Evolutionary conservation across 2,113 vertebrate genomes (phyloP).

Genomic region (Agapornis roseicollis): DNA sequence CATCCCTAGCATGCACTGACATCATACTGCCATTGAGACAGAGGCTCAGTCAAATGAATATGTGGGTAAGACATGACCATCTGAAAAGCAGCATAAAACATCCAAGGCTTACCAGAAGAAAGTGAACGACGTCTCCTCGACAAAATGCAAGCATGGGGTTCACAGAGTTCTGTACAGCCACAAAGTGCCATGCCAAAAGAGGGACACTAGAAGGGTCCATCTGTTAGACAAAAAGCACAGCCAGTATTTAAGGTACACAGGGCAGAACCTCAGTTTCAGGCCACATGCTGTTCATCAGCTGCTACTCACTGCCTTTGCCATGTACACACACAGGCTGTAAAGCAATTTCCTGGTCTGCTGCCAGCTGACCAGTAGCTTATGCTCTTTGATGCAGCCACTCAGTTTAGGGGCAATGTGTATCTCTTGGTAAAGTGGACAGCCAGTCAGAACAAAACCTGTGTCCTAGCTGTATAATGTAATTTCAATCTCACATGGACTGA

Average conservation of each 20-base stretch:
- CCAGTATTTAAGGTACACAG: not conserved
- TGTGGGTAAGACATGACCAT: not conserved
- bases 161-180: slow-evolving; percentile 85
- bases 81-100: not conserved
- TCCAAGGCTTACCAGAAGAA: slow-evolving; percentile 83
- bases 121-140: slow-evolving; percentile 92
- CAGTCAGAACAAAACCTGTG: not conserved
- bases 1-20: not conserved
- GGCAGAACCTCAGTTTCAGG: not conserved
- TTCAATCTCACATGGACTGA: not conserved
- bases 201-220: slow-evolving; percentile 94
- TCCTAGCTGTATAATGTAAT: not conserved
- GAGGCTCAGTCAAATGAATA: not conserved
- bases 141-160: slow-evolving; percentile 96
- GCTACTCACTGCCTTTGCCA: not conserved
- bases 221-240: slow-evolving; percentile 67
- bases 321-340: not conserved
- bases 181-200: slow-evolving; percentile 94
- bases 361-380: not conserved
- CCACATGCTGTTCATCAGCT: not conserved
- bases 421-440: not conserved
- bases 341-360: not conserved
- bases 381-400: not conserved
- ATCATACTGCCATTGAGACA: not conserved
- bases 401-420: accelerated